Base-by-base conservation (phyloP, 2,113 vertebrate species). In the Myrmecophaga tridactyla region DNA sequence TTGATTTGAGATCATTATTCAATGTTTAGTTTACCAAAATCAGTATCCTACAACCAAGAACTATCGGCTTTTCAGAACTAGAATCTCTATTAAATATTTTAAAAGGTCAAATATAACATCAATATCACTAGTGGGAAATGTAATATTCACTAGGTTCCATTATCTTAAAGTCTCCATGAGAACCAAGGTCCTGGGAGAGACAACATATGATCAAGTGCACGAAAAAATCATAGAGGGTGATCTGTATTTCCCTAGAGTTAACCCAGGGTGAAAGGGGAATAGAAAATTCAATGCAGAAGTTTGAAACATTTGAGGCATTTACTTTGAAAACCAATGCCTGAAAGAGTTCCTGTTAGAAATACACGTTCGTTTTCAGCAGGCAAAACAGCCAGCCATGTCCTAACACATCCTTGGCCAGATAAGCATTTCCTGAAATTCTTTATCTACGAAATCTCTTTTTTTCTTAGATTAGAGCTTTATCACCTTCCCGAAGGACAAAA, bases 191-290 rank as follows among this genome's bases (percentile, higher is more conserved):
- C 25, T 0, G 31, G 10, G 14, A 25, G 11, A 63, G 48, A 43
- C 1, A 15, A 31, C 14, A 5, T 1, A 7, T 7, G 21, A 69
- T 20, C 1, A 4, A 48, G n/a, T 1, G 3, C 7, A 21, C 20
- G 6, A 14, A 36, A n/a, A 25, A 6, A 46, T 46, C 6, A 14
- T 6, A n/a, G 6, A n/a, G 8, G 31, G 14, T 7, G 8, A 4
- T 5, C 62, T 14, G 1, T 6, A 36, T 65, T 58, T 77, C 51
- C 60, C 39, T 25, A 23, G 4, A 41, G 17, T 48, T 73, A 46
- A 46, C 27, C 17, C 60, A 7, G 48, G 41, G 27, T 14, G 20
- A 60, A 23, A 39, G 20, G 25, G 25, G 46, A 62, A 11, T 6
- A 15, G 17, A 20, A 69, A 84, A 20, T 13, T 7, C 41, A 36